Evolutionary conservation across 2,797 vertebrate genomes (phyloP).

Genomic region (Paratrypauchen microcephalus): DNA sequence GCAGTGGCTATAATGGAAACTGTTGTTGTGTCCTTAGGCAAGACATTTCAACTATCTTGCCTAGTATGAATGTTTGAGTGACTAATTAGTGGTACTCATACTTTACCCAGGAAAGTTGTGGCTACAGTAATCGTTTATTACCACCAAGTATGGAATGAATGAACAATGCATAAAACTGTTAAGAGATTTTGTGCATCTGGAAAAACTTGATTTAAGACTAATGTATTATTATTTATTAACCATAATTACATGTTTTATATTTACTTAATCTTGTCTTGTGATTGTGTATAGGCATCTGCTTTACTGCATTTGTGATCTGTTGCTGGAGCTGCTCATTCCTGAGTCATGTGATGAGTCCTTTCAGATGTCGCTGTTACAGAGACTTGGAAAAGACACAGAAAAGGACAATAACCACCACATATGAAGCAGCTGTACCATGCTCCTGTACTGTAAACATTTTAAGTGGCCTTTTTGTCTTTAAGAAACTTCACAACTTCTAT

Average conservation of each 20-base stretch:
- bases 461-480: background rate
- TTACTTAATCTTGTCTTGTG: background rate
- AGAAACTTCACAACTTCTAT: background rate
- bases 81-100: no score
- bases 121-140: no score
- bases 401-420: conserved; percentile 40
- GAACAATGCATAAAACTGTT: no score
- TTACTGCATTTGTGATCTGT: conserved; percentile 87
- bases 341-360: conserved; percentile 73
- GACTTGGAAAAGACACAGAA: conserved; percentile 60
- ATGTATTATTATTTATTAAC: no score
- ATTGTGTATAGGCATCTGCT: conserved; percentile 82
- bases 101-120: no score
- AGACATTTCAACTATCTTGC: no score
- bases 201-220: no score
- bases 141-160: no score
- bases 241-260: background rate
- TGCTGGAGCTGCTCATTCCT: conserved; percentile 88
- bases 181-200: no score
- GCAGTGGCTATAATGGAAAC: no score
- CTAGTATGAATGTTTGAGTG: no score
- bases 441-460: background rate
- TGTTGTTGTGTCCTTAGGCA: no score
- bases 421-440: conserved; percentile 28
- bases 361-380: conserved; percentile 69